These are phyloP conservation scores for Drymodes brunneopygia DNA, from an alignment of 2,113 vertebrate genomes.

Conservation along the genomic window DNA sequence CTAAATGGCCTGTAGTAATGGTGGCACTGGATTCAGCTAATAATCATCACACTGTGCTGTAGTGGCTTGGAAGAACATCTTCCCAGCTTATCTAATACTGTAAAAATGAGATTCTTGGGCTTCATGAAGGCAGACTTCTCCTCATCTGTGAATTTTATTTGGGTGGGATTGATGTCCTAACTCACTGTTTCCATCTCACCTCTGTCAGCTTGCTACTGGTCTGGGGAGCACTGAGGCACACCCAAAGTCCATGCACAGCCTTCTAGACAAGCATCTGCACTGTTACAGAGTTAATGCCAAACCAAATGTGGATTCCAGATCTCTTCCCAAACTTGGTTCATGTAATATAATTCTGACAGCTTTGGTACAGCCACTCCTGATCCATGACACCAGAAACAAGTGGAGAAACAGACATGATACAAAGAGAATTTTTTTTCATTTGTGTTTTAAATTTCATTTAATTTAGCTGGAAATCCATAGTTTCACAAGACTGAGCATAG, in stretches of 20 bases:
- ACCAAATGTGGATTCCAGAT: background rate
- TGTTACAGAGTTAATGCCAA: background rate
- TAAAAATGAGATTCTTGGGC: background rate
- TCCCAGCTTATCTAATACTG: background rate
- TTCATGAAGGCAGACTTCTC: background rate
- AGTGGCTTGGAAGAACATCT: background rate
- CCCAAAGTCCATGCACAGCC: background rate
- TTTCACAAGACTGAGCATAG: background rate
- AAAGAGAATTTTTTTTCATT: background rate
- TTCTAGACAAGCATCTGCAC: background rate
- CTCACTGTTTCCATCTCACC: background rate
- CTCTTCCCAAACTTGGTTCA: background rate
- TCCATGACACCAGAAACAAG: background rate
- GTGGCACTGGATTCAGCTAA: slow-evolving; percentile 14
- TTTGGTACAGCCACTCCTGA: background rate
- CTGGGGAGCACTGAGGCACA: background rate
- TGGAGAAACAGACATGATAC: background rate
- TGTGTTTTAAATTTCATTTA: background rate
- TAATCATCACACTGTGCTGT: background rate
- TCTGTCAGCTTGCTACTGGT: background rate
- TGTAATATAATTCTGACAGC: background rate
- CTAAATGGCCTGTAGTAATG: slow-evolving; percentile 36
- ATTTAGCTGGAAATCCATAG: background rate
- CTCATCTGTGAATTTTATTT: background rate
- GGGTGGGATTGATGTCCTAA: background rate